Base-by-base conservation (phyloP, 1,140 invertebrate genomes). In the Macrobrachium nipponense region DNA sequence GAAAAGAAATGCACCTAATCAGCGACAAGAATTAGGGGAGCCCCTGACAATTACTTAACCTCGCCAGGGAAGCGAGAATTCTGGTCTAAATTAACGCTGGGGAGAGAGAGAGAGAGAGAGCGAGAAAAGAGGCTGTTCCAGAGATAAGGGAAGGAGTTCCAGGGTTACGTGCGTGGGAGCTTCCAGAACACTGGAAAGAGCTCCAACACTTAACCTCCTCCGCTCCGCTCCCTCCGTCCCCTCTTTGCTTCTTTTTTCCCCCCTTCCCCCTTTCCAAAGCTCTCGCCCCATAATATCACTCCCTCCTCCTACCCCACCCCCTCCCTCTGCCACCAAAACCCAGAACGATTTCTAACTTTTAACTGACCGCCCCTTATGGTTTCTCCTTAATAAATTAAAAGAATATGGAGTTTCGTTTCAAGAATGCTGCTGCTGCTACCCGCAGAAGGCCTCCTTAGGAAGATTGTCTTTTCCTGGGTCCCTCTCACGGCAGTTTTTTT, bases 21-120 rank as follows among this genome's bases (percentile, higher is more conserved):
- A 36, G 18, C 73, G 81, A 62, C 17, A 77, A 83, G 73, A 76
- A 83, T 27, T 58, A 77, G 82, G 66, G 20, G 60, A 59, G 77
- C 84, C 78, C 75, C 84, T 68, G 64, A 20, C 84, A 79, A 80
- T 86, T 86, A 86, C 77, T 86, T 86, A 86, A 75, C 84, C 84
- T 86, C 84, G 68, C 66, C 58, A 23, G 80, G 43, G 84, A 86
- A 77, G 84, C 77, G 77, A 76, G 77, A 86, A 86, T 86, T 86
- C 78, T 36, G 62, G 77, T 80, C 84, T 70, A 86, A 86, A 80
- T 86, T 86, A 86, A 70, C 77, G 17, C 23, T 66, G 64, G 27
- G 4, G 27, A 36, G 27, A 36, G 27, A 36, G 27, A 36, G 4
- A 36, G 4, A 36, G 4, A 70, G 27, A n/a, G 0, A 23, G 20